A percentile compares a stretch with the other conserved stretches of the same genome.
Conservation (phyloP, 2,888 invertebrate species). For the Habrosyne pyritoides region DNA sequence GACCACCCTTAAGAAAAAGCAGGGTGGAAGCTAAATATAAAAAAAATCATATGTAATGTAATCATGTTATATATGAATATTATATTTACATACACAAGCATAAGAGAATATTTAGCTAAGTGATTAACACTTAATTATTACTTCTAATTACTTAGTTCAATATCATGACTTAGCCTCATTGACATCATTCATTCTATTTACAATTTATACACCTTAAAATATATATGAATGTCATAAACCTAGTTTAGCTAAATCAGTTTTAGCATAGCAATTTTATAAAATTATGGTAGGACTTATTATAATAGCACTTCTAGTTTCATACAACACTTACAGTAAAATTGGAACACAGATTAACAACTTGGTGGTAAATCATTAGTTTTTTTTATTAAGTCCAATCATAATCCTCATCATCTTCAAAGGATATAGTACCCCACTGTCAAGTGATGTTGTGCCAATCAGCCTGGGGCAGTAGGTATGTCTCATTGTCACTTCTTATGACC, state of each 20-base stretch:
- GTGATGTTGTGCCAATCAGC: slow-evolving; percentile 88
- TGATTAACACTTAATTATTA: not conserved
- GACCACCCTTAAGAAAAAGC: too few relatives aligned
- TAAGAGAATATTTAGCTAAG: not conserved
- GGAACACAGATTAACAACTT: slow-evolving; percentile 23
- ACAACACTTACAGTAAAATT: slow-evolving; percentile 6
- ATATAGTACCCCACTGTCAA: slow-evolving; percentile 81
- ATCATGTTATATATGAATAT: too few relatives aligned
- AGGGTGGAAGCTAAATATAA: too few relatives aligned
- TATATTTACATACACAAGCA: not conserved
- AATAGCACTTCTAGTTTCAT: not conserved
- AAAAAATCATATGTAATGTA: too few relatives aligned
- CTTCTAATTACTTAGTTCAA: not conserved
- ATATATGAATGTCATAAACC: too few relatives aligned
- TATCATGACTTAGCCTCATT: not conserved
- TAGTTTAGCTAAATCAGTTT: too few relatives aligned
- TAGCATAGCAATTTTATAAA: too few relatives aligned
- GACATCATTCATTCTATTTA: not conserved
- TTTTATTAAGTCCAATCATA: slow-evolving; percentile 75
- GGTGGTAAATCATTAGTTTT: slow-evolving; percentile 17
- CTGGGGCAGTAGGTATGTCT: slow-evolving; percentile 91
- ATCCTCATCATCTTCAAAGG: slow-evolving; percentile 75
- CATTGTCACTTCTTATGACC: slow-evolving; percentile 92
- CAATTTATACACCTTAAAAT: not conserved
- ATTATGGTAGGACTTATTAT: not conserved